Percentiles rank a stretch among this genome's conserved stretches.
Conservation (phyloP, 2,113 vertebrate species). For the Oplegnathus fasciatus region DNA sequence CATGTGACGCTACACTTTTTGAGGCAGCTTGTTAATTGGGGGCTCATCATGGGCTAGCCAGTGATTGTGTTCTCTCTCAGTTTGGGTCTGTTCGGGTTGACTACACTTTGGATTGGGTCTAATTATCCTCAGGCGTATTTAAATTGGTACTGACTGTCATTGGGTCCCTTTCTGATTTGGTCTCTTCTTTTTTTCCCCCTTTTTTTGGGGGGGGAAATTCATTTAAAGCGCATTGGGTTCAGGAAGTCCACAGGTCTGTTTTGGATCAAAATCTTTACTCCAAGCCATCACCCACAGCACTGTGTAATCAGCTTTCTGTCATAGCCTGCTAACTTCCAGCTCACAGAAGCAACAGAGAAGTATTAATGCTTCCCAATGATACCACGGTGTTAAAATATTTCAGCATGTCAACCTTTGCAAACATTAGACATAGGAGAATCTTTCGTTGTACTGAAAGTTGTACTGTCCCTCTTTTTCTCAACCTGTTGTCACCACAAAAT, state of each 20-base stretch:
- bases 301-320: no score
- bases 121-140: conserved; percentile 1
- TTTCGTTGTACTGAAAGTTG: neutral
- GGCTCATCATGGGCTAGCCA: neutral
- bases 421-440: neutral
- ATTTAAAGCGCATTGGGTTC: neutral
- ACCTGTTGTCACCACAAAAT: neutral
- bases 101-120: neutral
- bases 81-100: neutral
- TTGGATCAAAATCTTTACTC: neutral
- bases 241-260: neutral
- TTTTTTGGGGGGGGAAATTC: neutral
- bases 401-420: neutral
- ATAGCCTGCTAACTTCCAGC: neutral
- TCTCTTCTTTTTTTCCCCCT: neutral
- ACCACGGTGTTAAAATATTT: neutral
- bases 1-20: neutral
- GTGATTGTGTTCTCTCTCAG: neutral
- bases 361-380: neutral
- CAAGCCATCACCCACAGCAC: neutral
- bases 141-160: neutral
- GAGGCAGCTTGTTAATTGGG: conserved; percentile 4
- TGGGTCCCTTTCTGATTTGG: neutral
- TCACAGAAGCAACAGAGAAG: neutral
- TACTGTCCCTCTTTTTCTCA: neutral